Percentiles rank a stretch among this genome's conserved stretches.
These are phyloP conservation scores for Brachionus plicatilis DNA, from an alignment of 1,140 invertebrate species.

Conservation along the genomic window DNA sequence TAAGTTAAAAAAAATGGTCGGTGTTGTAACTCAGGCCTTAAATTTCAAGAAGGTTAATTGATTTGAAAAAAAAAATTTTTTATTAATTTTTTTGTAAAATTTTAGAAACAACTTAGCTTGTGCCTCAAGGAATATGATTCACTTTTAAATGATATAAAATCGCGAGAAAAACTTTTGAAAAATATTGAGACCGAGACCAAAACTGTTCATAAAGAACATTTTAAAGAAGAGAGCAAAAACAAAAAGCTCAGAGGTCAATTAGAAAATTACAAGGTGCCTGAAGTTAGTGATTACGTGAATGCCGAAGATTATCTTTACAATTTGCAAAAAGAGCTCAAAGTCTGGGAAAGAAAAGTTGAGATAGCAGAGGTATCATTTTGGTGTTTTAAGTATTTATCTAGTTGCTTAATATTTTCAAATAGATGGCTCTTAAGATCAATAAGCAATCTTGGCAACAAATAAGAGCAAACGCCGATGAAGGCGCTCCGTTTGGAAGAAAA, in stretches of 20 bases:
- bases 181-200: constrained; percentile 16
- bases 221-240: constrained; percentile 53
- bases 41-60: constrained; percentile 43
- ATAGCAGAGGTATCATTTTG: constrained; percentile 51
- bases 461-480: not conserved
- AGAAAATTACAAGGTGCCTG: constrained; percentile 52
- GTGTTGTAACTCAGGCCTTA: constrained; percentile 52
- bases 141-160: constrained; percentile 19
- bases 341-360: constrained; percentile 56
- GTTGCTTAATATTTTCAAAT: constrained; percentile 6
- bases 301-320: constrained; percentile 54
- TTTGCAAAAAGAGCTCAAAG: constrained; percentile 53
- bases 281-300: constrained; percentile 55
- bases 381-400: not conserved
- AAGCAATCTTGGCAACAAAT: constrained; percentile 26
- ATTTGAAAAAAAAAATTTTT: not conserved
- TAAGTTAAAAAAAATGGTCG: constrained; percentile 53
- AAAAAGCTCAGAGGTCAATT: constrained; percentile 51
- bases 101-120: constrained; percentile 17
- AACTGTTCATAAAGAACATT: constrained; percentile 46
- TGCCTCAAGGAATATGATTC: constrained; percentile 22
- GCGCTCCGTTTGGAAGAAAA: not conserved
- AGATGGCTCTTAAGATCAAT: constrained; percentile 51
- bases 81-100: not conserved
- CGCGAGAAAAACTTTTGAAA: not conserved